These are phyloP conservation scores for Rhipidura dahli DNA, from an alignment of 2,113 vertebrate species.

Conservation along the genomic window DNA sequence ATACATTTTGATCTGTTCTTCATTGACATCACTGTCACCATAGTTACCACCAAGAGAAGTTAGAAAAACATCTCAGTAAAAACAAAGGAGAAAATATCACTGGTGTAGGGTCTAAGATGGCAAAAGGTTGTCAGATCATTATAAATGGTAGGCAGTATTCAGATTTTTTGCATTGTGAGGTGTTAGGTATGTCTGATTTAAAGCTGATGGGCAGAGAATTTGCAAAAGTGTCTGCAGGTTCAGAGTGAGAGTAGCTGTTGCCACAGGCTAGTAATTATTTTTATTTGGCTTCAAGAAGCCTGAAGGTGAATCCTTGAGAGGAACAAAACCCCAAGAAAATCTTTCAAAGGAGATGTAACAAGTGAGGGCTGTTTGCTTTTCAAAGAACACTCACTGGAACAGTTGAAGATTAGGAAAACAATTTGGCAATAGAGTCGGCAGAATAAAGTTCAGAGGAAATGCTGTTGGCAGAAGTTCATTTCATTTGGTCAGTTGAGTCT, in stretches of 20 bases:
- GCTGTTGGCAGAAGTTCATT: not conserved
- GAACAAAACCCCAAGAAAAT: not conserved
- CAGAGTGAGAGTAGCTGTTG: not conserved
- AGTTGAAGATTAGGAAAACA: not conserved
- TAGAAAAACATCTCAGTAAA: not conserved
- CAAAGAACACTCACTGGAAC: not conserved
- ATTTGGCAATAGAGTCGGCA: not conserved
- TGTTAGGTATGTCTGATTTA: not conserved
- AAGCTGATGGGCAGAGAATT: not conserved
- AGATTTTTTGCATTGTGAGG: not conserved
- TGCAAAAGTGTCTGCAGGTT: not conserved
- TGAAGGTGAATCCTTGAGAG: not conserved
- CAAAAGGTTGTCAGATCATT: not conserved
- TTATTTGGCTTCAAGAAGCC: not conserved
- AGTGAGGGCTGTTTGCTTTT: not conserved
- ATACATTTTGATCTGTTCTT: slow-evolving; percentile 13
- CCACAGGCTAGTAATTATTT: not conserved
- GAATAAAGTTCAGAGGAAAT: not conserved
- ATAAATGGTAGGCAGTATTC: not conserved
- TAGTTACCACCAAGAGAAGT: slow-evolving; percentile 40
- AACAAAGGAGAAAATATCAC: slow-evolving; percentile 27
- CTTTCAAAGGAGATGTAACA: not conserved
- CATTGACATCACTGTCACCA: slow-evolving; percentile 9
- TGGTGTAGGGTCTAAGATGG: not conserved
- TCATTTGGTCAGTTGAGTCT: not conserved